Evolutionary conservation across 2,113 vertebrate genomes (phyloP).

Genomic region (Leuciscus idus): DNA sequence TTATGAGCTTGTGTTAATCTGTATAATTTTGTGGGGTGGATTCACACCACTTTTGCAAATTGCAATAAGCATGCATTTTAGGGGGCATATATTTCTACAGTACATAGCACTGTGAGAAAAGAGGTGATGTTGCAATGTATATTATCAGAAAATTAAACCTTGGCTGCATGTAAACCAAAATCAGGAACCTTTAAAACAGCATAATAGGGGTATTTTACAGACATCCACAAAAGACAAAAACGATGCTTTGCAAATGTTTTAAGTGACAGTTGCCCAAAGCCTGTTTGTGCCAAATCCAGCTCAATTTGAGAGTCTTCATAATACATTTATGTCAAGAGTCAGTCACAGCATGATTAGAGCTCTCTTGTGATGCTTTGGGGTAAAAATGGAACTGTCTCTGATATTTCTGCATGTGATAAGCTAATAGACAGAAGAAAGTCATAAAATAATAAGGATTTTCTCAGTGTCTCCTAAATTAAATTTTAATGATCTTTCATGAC

Average conservation of each 20-base stretch:
- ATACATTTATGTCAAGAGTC: constrained; percentile 54
- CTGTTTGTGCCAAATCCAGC: constrained; percentile 19
- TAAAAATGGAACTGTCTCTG: constrained; percentile 44
- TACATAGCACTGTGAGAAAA: too few relatives aligned
- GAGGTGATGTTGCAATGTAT: too few relatives aligned
- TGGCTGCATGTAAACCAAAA: too few relatives aligned
- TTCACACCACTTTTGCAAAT: background rate
- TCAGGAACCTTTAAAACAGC: too few relatives aligned
- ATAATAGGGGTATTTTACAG: background rate
- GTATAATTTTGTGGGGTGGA: background rate
- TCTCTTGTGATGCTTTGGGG: constrained; percentile 41
- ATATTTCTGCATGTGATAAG: constrained; percentile 36
- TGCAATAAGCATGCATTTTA: background rate
- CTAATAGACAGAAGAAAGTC: constrained; percentile 45
- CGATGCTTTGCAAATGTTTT: constrained; percentile 22
- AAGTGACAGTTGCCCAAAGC: constrained; percentile 26
- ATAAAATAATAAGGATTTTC: constrained; percentile 46
- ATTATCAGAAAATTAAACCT: too few relatives aligned
- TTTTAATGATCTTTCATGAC: constrained; percentile 54
- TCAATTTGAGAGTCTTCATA: constrained; percentile 40
- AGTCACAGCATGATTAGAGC: constrained; percentile 38
- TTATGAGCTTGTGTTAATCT: background rate
- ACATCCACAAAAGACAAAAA: background rate
- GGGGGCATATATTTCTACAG: background rate
- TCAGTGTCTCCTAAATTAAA: constrained; percentile 45